Conservation (phyloP, 2,888 invertebrate genomes). For the Pherbina coryleti region DNA sequence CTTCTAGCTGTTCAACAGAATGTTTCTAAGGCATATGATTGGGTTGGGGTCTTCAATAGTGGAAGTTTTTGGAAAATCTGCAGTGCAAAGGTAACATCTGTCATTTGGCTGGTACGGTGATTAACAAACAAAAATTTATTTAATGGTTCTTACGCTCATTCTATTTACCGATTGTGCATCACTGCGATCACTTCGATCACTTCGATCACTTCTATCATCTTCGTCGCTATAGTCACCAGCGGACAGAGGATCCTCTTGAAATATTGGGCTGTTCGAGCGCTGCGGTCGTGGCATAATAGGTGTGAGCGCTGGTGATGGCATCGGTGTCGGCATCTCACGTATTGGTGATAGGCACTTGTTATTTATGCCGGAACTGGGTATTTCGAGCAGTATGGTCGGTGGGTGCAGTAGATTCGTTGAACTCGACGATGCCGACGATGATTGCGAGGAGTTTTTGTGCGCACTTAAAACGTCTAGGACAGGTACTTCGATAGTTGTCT, state of each 20-base stretch:
- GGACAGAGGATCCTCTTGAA: slow-evolving; percentile 59
- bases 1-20: not conserved
- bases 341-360: slow-evolving; percentile 86
- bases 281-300: slow-evolving; percentile 73
- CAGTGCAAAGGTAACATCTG: not conserved
- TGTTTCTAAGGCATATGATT: not conserved
- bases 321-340: slow-evolving; percentile 81
- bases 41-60: not conserved
- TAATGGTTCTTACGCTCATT: not conserved
- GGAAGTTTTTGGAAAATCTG: not conserved
- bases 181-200: slow-evolving; percentile 48
- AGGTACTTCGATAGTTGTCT: slow-evolving; percentile 73
- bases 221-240: slow-evolving; percentile 70
- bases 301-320: slow-evolving; percentile 79
- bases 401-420: slow-evolving; percentile 75
- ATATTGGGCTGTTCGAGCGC: slow-evolving; percentile 59
- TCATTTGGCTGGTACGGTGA: not conserved
- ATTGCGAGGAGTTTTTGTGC: slow-evolving; percentile 71
- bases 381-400: slow-evolving; percentile 82
- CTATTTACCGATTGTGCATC: slow-evolving; percentile 57
- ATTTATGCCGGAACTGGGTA: slow-evolving; percentile 76
- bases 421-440: slow-evolving; percentile 63
- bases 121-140: not conserved
- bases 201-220: slow-evolving; percentile 53
- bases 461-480: slow-evolving; percentile 79